Evolutionary conservation across 2,888 invertebrate species (phyloP), one percentile per base, ranked within the genome.

Genomic region (Thymelicus lineola): DNA sequence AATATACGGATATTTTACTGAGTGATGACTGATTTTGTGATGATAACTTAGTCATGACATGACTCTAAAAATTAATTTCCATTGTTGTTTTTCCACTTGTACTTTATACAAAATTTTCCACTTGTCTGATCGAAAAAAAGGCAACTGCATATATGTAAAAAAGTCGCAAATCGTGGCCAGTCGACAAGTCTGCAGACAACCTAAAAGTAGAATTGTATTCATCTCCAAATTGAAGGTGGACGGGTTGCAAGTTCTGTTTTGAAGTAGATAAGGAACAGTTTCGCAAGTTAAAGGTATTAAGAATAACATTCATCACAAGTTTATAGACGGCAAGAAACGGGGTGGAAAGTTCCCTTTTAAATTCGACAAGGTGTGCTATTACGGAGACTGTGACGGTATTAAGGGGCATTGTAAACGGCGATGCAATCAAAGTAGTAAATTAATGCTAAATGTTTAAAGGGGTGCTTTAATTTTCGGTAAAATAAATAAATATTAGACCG

Each of bases 321-420:
- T 50, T 50, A 15, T 50, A 50, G 15, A 50, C 15, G 15, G 48
- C 17, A 17, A 50, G 28, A 17, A 17, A 17, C 15, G 3, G 48
- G 15, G 48, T 7, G 48, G 48, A 50, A 50, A 15, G 15, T 50
- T 50, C 48, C 17, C 15, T 7, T 15, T 15, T 48, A 15, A 45
- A 48, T 48, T 50, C 15, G 48, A 50, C 48, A 50, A 50, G 48
- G 48, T 50, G 48, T 48, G 46, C n/a, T 48, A 7, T 48, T 48
- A 15, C 46, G 1, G 15, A n/a, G 46, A 5, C 48, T 50, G 15
- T 50, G 48, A 50, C 15, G 17, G 6, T 15, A 50, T 50, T 15
- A n/a, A 9, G 15, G 48, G 17, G 7, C 15, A 12, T 15, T 50
- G 15, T 50, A 7, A 50, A 50, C 9, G 17, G 48, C 15, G 7